These are phyloP conservation scores for Entomyzon cyanotis DNA, from an alignment of 2,113 vertebrate genomes.

Conservation along the genomic window DNA sequence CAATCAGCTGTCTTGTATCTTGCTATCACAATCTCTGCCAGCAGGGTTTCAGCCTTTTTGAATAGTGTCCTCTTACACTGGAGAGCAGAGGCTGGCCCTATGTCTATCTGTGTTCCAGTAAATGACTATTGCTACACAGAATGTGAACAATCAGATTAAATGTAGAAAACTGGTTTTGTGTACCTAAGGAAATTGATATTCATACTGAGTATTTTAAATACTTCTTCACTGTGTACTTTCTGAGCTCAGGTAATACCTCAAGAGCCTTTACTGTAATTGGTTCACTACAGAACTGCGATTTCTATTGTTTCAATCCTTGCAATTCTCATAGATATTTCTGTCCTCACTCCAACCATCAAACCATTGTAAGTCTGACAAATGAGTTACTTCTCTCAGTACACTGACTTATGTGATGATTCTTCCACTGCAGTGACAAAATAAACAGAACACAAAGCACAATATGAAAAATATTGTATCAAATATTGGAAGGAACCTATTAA, in stretches of 20 bases:
- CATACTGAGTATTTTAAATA: slow-evolving; percentile 18
- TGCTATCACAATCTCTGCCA: neutral
- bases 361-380: neutral
- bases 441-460: neutral
- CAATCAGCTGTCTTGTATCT: neutral
- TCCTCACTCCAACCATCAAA: neutral
- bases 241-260: neutral
- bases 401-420: neutral
- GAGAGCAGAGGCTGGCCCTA: neutral
- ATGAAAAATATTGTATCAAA: neutral
- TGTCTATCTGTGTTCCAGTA: neutral
- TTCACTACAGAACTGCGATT: slow-evolving; percentile 5
- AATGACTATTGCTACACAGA: neutral
- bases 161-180: neutral
- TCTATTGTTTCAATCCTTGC: neutral
- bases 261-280: neutral
- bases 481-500: neutral
- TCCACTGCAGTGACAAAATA: neutral
- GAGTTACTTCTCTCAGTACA: neutral
- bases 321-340: slow-evolving; percentile 8
- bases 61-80: neutral
- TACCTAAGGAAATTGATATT: slow-evolving; percentile 14
- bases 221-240: slow-evolving; percentile 2
- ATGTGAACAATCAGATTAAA: neutral
- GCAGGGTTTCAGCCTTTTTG: neutral